These are phyloP conservation scores for Malacoctenus gilli DNA, from an alignment of 2,797 vertebrate genomes.

Conservation along the genomic window DNA sequence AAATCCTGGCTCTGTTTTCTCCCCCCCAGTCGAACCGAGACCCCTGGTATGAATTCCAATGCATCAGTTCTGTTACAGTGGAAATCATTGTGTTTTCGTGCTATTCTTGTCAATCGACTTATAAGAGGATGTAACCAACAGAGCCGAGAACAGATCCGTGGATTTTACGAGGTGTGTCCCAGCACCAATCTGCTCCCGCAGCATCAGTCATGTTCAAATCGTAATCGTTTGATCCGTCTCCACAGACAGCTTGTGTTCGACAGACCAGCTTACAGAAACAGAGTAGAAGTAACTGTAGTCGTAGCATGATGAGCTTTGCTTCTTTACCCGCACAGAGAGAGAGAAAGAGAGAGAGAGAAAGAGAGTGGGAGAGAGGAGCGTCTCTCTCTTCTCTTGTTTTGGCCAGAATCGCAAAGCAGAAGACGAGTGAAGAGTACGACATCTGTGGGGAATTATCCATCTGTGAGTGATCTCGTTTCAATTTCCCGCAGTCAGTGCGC, in stretches of 20 bases:
- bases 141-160: background rate
- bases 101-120: too few relatives aligned
- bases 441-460: conserved; percentile 68
- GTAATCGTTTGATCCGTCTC: background rate
- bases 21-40: too few relatives aligned
- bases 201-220: background rate
- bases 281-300: conserved; percentile 5
- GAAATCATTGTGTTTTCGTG: too few relatives aligned
- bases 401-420: conserved; percentile 51
- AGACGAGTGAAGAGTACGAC: conserved; percentile 44
- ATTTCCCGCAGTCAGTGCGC: conserved; percentile 47
- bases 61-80: too few relatives aligned
- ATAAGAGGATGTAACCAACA: background rate
- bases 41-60: too few relatives aligned
- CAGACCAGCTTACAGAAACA: background rate
- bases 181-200: background rate
- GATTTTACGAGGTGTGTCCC: background rate
- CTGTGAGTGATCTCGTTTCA: conserved; percentile 61
- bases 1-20: too few relatives aligned
- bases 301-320: conserved; percentile 16
- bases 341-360: too few relatives aligned
- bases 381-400: conserved; percentile 31
- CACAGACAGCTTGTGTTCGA: background rate
- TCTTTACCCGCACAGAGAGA: conserved; percentile 40
- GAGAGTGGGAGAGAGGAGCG: too few relatives aligned